Conservation (phyloP, 2,797 vertebrate species). For the Alauda arvensis region DNA sequence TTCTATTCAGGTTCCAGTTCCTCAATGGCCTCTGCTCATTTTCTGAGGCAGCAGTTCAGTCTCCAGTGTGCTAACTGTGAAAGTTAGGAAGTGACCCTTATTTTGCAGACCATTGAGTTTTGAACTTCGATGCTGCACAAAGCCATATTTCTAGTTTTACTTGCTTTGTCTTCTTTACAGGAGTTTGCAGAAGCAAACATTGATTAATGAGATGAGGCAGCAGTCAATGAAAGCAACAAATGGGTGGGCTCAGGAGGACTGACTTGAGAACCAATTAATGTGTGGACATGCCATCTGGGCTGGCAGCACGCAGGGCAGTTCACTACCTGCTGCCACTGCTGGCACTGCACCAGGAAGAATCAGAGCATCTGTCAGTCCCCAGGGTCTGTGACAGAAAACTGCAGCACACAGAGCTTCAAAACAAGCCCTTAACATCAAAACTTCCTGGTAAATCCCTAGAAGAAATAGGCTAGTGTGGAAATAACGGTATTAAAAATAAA, state of each 20-base stretch:
- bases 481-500: not conserved
- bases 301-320: rapidly evolving
- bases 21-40: not conserved
- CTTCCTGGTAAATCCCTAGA: not conserved
- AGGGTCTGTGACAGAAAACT: not conserved
- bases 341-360: conserved; percentile 19
- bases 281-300: conserved; percentile 41
- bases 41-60: not conserved
- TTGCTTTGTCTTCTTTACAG: not conserved
- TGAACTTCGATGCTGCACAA: not conserved
- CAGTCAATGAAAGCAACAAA: conserved; percentile 20
- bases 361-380: conserved; percentile 11
- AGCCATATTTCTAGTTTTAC: not conserved
- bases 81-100: not conserved
- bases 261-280: conserved; percentile 30
- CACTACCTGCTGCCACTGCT: conserved; percentile 33
- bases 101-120: not conserved
- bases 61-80: not conserved
- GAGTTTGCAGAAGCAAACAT: not conserved
- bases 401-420: not conserved
- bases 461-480: not conserved
- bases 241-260: conserved; percentile 1
- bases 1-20: not conserved
- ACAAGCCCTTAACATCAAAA: not conserved
- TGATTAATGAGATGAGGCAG: conserved; percentile 10